Conservation (phyloP, 2,888 invertebrate genomes). For the Lepas anatifera region DNA sequence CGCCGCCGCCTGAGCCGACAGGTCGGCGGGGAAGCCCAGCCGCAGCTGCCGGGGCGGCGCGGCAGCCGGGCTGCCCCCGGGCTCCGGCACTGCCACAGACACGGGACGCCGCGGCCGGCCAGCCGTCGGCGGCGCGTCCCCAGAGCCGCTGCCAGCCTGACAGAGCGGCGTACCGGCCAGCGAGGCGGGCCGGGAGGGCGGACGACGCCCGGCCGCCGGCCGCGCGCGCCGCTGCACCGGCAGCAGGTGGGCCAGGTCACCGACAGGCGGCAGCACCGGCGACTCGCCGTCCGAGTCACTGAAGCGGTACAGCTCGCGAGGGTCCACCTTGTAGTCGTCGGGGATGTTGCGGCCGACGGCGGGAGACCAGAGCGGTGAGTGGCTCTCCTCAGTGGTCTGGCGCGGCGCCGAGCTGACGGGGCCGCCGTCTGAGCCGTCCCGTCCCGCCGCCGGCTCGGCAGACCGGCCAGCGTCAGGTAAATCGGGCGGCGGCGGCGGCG, state of each 20-base stretch:
- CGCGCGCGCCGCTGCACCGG: background rate
- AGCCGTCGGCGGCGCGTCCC: too few species aligned
- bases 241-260: conserved; percentile 1
- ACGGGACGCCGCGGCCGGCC: background rate
- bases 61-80: background rate
- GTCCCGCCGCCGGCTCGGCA: background rate
- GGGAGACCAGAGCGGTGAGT: too few species aligned
- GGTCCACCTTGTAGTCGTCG: background rate
- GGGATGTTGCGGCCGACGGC: background rate
- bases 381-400: too few species aligned
- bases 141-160: background rate
- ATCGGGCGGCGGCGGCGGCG: background rate
- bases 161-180: background rate
- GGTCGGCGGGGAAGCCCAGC: background rate
- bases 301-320: background rate
- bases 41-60: background rate
- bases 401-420: too few species aligned
- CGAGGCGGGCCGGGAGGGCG: background rate
- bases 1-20: background rate
- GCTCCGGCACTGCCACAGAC: too few species aligned
- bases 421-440: too few species aligned
- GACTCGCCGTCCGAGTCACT: background rate
- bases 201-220: background rate
- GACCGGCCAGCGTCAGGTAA: background rate
- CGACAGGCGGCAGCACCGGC: conserved; percentile 2